Percentiles rank a stretch among this genome's conserved stretches.
Conservation (phyloP, 2,888 invertebrate genomes). For the Sceliomorpha sp. region DNA sequence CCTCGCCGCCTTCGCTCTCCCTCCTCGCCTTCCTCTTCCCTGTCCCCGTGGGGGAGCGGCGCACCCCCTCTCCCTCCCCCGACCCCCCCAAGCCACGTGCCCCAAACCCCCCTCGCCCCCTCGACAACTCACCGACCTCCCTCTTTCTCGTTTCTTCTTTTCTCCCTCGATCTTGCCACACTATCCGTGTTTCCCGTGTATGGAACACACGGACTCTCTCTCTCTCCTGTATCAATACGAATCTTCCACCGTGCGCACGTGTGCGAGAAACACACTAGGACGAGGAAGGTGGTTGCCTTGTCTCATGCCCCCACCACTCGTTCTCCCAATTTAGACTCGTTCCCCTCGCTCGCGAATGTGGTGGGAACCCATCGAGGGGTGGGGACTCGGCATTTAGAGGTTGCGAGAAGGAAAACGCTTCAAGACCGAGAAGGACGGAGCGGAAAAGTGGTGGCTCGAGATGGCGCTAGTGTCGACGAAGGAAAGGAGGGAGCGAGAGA, state of each 20-base stretch:
- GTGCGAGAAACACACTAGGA: constrained; percentile 46
- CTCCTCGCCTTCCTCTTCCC: constrained; percentile 34
- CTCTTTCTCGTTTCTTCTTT: constrained; percentile 52
- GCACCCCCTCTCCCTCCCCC: no score
- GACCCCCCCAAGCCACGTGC: no score
- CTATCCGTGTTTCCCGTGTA: constrained; percentile 30
- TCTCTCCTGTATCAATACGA: constrained; percentile 39
- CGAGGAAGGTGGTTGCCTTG: constrained; percentile 62
- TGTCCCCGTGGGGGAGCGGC: no score
- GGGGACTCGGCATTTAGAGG: constrained; percentile 52
- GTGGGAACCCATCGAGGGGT: constrained; percentile 6
- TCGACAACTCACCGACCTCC: constrained; percentile 35
- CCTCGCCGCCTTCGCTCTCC: neutral
- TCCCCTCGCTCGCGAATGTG: constrained; percentile 43
- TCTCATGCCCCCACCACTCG: constrained; percentile 64
- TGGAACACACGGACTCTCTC: constrained; percentile 33
- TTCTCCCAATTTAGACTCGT: constrained; percentile 74
- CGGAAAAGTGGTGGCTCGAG: constrained; percentile 30
- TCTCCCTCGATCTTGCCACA: constrained; percentile 47
- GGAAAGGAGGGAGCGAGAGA: constrained; percentile 36
- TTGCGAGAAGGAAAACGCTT: constrained; percentile 55
- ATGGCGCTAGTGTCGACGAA: constrained; percentile 43
- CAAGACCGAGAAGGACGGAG: constrained; percentile 24
- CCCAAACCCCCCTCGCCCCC: constrained; percentile 31
- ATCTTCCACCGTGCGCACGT: constrained; percentile 12